Conservation (phyloP, 2,888 invertebrate genomes). For the Meloe dianella region DNA sequence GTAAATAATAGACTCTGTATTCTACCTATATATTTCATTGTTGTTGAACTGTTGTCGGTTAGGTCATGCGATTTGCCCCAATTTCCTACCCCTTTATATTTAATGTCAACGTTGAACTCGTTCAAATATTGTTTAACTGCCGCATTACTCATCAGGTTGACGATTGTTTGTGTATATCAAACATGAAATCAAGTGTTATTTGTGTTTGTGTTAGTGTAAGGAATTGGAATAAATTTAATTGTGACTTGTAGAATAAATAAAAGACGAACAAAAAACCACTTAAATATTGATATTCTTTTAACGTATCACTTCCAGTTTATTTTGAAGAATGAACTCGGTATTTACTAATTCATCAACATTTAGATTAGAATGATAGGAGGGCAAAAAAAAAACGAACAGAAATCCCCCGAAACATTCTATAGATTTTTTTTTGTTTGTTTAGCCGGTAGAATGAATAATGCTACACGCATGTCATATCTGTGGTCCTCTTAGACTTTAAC, state of each 20-base stretch:
- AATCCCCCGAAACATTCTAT: neutral
- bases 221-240: neutral
- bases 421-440: neutral
- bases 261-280: no score
- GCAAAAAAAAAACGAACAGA: neutral
- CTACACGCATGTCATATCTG: neutral
- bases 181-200: neutral
- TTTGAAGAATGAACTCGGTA: no score
- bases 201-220: neutral
- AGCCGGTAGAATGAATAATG: neutral
- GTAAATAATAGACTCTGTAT: neutral
- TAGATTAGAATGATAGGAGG: no score
- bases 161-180: neutral
- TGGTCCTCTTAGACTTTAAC: neutral
- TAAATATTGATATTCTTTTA: no score
- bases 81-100: constrained; percentile 18
- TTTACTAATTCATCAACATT: neutral
- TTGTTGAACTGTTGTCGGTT: neutral
- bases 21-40: neutral
- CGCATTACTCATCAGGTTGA: neutral
- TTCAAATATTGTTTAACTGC: constrained; percentile 26
- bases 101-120: constrained; percentile 16
- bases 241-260: no score
- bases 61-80: constrained; percentile 22
- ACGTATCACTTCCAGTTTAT: no score